Conservation (phyloP, 1,140 invertebrate species). For the Ceratosolen fusciceps region DNA sequence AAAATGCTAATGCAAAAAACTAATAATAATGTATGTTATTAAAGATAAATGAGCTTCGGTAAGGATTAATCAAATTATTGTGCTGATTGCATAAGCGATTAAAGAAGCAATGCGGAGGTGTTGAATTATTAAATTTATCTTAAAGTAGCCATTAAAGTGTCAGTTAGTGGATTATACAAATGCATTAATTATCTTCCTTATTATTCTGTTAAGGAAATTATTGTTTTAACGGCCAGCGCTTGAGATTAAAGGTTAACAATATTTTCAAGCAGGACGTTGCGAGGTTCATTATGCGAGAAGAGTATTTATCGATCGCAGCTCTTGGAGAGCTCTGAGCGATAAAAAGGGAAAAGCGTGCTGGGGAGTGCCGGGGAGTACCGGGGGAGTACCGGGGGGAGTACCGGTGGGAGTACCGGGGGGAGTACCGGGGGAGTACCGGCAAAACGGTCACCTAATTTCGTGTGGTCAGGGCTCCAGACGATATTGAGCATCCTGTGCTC, state of each 20-base stretch:
- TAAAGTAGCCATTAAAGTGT: not conserved
- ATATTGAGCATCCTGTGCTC: conserved; percentile 41
- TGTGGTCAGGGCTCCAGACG: conserved; percentile 57
- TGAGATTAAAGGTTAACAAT: too few relatives aligned
- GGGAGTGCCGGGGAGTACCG: too few relatives aligned
- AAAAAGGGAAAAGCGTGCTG: too few relatives aligned
- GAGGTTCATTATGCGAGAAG: too few relatives aligned
- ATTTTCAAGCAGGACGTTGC: too few relatives aligned
- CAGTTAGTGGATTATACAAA: not conserved
- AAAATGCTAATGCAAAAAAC: too few relatives aligned
- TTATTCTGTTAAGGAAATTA: not conserved
- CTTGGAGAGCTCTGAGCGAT: too few relatives aligned
- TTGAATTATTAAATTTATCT: not conserved
- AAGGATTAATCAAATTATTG: not conserved
- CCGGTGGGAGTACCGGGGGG: too few relatives aligned
- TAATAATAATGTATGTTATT: not conserved
- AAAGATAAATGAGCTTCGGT: not conserved
- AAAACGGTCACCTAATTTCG: conserved; percentile 53
- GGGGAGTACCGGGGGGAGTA: too few relatives aligned
- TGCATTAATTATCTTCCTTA: too few relatives aligned
- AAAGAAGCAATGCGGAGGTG: not conserved
- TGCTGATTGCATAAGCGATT: not conserved
- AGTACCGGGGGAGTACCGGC: not conserved
- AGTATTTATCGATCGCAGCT: too few relatives aligned
- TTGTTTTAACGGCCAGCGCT: too few relatives aligned